phyloP scores from a whole-genome alignment of 2,113 vertebrate species.

The Coracopsis vasa region DNA sequence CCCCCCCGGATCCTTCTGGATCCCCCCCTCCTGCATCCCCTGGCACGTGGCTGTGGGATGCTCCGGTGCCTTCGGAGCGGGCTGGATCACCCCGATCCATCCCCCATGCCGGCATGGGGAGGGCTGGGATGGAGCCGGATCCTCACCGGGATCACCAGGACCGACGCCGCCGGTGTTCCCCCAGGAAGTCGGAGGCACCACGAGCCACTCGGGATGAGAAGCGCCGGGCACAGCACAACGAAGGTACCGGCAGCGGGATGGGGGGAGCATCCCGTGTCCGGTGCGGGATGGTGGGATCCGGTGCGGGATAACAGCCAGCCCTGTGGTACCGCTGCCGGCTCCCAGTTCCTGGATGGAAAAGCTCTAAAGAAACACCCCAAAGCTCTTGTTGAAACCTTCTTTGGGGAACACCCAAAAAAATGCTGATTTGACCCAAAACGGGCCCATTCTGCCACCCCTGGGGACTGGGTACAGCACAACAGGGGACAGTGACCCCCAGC shows the following conservation, averaged over 20 bases:
- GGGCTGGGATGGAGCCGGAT: not conserved
- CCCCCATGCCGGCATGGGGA: not conserved
- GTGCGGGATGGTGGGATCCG: not conserved
- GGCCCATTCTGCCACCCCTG: not conserved
- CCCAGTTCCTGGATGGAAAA: not conserved
- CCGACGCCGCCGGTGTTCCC: not conserved
- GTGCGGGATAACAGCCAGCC: not conserved
- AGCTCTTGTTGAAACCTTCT: not conserved
- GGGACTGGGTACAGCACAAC: no score
- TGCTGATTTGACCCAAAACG: not conserved
- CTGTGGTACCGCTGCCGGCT: not conserved
- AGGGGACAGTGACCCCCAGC: no score
- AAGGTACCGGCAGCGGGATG: constrained; percentile 71
- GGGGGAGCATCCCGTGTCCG: not conserved
- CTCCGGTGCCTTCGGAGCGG: rapidly evolving
- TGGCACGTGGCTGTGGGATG: not conserved
- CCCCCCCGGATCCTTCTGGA: no score
- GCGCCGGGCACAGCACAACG: constrained; percentile 91
- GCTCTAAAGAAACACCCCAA: not conserved
- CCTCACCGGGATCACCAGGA: rapidly evolving
- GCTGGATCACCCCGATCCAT: not conserved
- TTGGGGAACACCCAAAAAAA: not conserved
- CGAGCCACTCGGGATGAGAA: constrained; percentile 91
- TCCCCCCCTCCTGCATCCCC: not conserved
- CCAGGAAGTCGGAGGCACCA: constrained; percentile 88